These are phyloP conservation scores for Adoxophyes honmai DNA, from an alignment of 1,140 invertebrate species.

Conservation along the genomic window DNA sequence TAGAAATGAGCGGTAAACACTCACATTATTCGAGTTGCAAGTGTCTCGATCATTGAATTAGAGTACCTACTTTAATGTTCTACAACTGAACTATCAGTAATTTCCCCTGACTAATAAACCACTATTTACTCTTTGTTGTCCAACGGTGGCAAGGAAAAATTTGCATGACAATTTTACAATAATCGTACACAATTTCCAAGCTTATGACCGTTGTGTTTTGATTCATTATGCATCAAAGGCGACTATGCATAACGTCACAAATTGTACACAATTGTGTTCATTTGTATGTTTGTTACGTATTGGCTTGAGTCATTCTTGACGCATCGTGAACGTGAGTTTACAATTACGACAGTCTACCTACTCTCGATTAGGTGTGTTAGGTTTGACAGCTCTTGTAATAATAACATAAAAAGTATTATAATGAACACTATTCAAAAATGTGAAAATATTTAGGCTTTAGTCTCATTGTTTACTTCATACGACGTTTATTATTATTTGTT, in stretches of 20 bases:
- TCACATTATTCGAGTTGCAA: too few relatives aligned
- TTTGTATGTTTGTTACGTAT: constrained; percentile 12
- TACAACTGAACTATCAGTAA: not conserved
- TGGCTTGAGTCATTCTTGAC: constrained; percentile 10
- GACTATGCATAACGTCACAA: not conserved
- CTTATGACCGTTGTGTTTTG: not conserved
- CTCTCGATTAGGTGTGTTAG: not conserved
- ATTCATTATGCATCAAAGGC: not conserved
- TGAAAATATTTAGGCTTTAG: too few relatives aligned
- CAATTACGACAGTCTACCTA: not conserved
- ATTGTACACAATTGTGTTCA: constrained; percentile 9
- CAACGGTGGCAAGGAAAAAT: constrained; percentile 2
- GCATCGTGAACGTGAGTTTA: not conserved
- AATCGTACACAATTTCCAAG: not conserved
- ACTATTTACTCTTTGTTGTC: not conserved
- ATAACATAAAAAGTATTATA: too few relatives aligned
- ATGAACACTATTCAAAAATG: too few relatives aligned
- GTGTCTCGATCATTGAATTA: too few relatives aligned
- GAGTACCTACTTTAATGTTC: too few relatives aligned
- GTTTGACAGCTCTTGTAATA: not conserved
- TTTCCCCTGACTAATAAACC: not conserved
- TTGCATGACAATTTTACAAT: constrained; percentile 1
- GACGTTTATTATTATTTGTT: too few relatives aligned
- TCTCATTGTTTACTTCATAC: too few relatives aligned
- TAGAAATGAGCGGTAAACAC: too few relatives aligned